Percentiles rank a stretch among this genome's conserved stretches.
These are phyloP conservation scores for Chrysomela aeneicollis DNA, from an alignment of 2,888 invertebrate species.

Conservation along the genomic window DNA sequence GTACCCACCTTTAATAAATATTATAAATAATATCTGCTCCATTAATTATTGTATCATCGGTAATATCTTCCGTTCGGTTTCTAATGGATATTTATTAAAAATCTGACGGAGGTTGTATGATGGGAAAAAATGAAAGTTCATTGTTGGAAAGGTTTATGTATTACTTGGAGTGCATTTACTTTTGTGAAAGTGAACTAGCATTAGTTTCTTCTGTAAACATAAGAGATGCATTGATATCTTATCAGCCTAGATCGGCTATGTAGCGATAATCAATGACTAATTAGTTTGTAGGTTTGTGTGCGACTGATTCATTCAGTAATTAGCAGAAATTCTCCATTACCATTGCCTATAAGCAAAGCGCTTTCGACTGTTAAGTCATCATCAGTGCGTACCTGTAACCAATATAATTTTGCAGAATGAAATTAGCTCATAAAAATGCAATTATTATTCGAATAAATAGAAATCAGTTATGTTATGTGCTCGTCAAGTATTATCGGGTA, in stretches of 20 bases:
- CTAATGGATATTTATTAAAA: constrained; percentile 17
- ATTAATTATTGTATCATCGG: constrained; percentile 22
- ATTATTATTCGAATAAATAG: too few species aligned
- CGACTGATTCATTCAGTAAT: too few species aligned
- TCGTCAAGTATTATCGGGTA: too few species aligned
- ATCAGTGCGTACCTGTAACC: too few species aligned
- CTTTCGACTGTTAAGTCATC: too few species aligned
- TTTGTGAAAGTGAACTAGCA: not conserved
- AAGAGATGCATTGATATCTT: not conserved
- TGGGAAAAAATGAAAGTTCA: constrained; percentile 15
- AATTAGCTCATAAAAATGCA: too few species aligned
- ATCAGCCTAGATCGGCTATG: not conserved
- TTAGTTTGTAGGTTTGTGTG: too few species aligned
- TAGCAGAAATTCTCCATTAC: too few species aligned
- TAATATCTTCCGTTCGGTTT: constrained; percentile 11
- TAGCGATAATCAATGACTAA: not conserved
- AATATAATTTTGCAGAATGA: too few species aligned
- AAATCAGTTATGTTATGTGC: too few species aligned
- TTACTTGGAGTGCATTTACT: not conserved
- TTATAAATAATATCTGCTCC: constrained; percentile 24
- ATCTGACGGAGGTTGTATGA: not conserved
- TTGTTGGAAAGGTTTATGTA: not conserved
- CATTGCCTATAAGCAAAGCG: too few species aligned
- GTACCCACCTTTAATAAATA: not conserved
- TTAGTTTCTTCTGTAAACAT: not conserved